Evolutionary conservation across 2,113 vertebrate genomes (phyloP), one percentile per base, ranked within the genome.

Genomic region (Anser brachyrhynchus): DNA sequence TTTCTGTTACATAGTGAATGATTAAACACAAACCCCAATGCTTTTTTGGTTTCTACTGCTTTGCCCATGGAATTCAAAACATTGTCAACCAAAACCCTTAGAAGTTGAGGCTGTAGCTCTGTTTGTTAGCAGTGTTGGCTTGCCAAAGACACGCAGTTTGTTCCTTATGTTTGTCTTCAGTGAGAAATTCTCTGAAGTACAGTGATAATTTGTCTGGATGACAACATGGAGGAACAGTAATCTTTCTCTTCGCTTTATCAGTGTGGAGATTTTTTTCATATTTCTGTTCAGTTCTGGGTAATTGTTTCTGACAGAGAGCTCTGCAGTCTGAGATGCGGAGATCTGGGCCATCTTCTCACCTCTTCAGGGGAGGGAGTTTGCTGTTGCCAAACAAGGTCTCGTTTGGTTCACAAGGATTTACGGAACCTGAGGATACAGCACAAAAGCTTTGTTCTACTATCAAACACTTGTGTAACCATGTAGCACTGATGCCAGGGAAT

Each of bases 161-260:
- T 91, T 92, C 78, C 84, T 58, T 28, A 31, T 43, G 23, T 93
- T 93, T 76, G 79, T 84, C 93, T 93, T 91, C 65, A 25, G 73
- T 66, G 77, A 93, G 92, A 84, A 92, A 87, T 89, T 76, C 74
- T 93, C 84, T 83, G 66, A 92, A 91, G 78, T 66, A 86, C 55
- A 37, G 70, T 61, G 59, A 66, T 93, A 79, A 94, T 95, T 95
- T 92, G 58, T 91, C 86, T 87, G 89, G 31, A 39, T 83, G 86
- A 57, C 76, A 89, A 66, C 66, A 12, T 62, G 62, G 64, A 75
- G 91, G 74, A 89, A 37, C 31, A 65, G 62, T 71, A 89, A 44
- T 89, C 62, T 71, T 89, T 91, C 62, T 90, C 41, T 75, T 87
- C 82, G 65, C 83, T 81, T 91, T 77, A 87, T 96, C 92, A 55